Base-by-base conservation (phyloP, 2,797 vertebrate genomes). In the Falco cherrug region DNA sequence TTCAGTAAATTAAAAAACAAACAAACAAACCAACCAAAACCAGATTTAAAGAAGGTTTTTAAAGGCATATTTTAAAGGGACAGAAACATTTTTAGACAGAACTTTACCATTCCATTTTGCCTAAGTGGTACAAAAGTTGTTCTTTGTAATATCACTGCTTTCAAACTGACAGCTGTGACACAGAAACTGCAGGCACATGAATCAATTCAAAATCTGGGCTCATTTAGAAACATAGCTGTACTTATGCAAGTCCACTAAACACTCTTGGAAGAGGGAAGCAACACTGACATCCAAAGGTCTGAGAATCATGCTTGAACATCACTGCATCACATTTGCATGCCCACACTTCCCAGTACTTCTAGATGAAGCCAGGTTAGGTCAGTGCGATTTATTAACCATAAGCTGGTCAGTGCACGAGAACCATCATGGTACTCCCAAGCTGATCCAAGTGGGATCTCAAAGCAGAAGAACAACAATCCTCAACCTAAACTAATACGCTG, bases 131-230 rank as follows among this genome's bases (percentile, higher is more conserved):
- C 5, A 56, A 85, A 47, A 82, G 3, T 14, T 51, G 7, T 35
- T 65, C 13, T 54, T 87, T 37, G 28, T 51, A 87, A 19, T 21
- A 59, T 6, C 5, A 3, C 26, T 69, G 5, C 60, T 67, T 87
- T 45, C 37, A 82, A 61, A 68, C 25, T 43, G 39, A 63, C 33
- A n/a, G 41, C 26, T 33, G 16, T 60, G 67, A 47, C 54, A 78
- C 17, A 7, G 7, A 73, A 21, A 59, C 5, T 51, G 73, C 64
- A 47, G 48, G 39, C 39, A 47, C 26, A 20, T 0, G 0, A 48
- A 45, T 11, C 35, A 64, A 25, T 37, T 45, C 31, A 90, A 69
- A 76, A 48, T 25, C 25, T 54, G 37, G 8, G 7, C 22, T 6
- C 8, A 79, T 69, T 48, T 48, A 69, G 64, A 89, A 71, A 29